These are phyloP conservation scores for Ameiurus melas DNA, from an alignment of 2,113 vertebrate genomes.

Conservation along the genomic window DNA sequence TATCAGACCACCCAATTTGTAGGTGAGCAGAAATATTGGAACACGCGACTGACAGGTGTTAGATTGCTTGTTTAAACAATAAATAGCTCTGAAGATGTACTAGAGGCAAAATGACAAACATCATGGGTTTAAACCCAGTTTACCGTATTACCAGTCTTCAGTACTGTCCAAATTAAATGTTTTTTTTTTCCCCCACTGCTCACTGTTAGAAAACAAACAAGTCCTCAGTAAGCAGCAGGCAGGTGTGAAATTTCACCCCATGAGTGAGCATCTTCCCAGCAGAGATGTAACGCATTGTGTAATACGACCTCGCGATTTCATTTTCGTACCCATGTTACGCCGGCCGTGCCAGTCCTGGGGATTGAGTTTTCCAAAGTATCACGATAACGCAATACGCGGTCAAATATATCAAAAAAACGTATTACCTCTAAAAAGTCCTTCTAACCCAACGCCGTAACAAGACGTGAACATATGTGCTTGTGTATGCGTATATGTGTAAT, in stretches of 20 bases:
- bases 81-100: too few relatives aligned
- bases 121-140: background rate
- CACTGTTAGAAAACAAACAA: conserved; percentile 58
- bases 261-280: conserved; percentile 60
- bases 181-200: background rate
- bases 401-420: too few relatives aligned
- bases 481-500: conserved; percentile 59
- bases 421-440: too few relatives aligned
- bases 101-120: background rate
- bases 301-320: conserved; percentile 37
- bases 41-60: too few relatives aligned
- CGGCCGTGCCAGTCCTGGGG: conserved; percentile 57
- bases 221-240: conserved; percentile 54
- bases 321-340: conserved; percentile 24
- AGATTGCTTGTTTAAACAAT: too few relatives aligned
- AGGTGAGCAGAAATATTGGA: too few relatives aligned
- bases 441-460: conserved; percentile 43
- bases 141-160: background rate
- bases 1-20: too few relatives aligned
- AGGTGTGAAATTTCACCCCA: conserved; percentile 69
- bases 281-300: conserved; percentile 64
- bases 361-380: too few relatives aligned
- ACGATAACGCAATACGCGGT: too few relatives aligned
- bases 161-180: background rate
- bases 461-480: conserved; percentile 38